Base-by-base conservation (phyloP, 2,113 vertebrate species). In the Paradisaea rubra region DNA sequence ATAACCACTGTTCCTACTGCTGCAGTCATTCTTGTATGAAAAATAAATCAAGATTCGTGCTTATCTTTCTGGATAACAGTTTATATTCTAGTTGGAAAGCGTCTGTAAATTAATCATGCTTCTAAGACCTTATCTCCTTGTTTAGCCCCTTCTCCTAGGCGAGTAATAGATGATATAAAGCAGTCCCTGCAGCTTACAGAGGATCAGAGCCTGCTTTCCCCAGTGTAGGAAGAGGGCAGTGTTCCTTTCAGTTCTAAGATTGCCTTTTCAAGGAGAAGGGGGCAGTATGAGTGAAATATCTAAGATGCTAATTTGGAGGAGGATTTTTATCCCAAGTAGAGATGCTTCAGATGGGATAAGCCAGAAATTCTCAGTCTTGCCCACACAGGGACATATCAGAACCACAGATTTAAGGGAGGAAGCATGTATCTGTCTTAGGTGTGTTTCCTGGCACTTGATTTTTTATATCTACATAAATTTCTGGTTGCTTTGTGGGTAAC, bases 171-270 rank as follows among this genome's bases (percentile, higher is more conserved):
- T 3, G 3, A 33, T 37, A 17, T 16, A 50, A 84, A n/a, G 41
- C 52, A 79, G 31, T 57, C 31, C 37, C 37, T 78, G 69, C 44
- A 61, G 56, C 35, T 66, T 50, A 41, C 22, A 54, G n/a, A 30
- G 64, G 33, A 53, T 37, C 41, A 25, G 42, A 63, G 56, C 37
- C 71, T 73, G 30, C 81, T 93, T 86, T 81, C 42, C 71, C 41
- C 25, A 22, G 44, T n/a, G 56, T 73, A 81, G 91, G 59, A 89
- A 95, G 89, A 90, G 93, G 88, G 89, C 87, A 94, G 84, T 93
- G 52, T 89, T 95, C 95, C 81, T 94, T 91, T 73, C 35, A 44
- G 41, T 86, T 93, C 87, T 60, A 50, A 70, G 35, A 44, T 45
- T 77, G 42, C 15, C 77, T 89, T 93, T 95, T 77, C 68, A 65